Evolutionary conservation across 2,888 invertebrate species (phyloP).

Genomic region (Bombyx huttoni): DNA sequence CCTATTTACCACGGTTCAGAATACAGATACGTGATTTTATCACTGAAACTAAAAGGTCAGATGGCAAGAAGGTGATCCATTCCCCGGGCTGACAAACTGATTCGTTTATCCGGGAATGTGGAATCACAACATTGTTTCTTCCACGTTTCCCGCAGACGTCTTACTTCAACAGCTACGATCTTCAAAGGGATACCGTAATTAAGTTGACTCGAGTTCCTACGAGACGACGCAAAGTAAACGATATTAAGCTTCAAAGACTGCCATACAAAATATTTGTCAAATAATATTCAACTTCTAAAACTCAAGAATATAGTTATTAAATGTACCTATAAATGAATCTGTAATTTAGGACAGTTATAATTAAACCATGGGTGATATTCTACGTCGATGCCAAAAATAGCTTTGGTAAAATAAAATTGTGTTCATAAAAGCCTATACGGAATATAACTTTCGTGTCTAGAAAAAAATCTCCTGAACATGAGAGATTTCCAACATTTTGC

Average conservation of each 20-base stretch:
- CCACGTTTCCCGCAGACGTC: conserved; percentile 13
- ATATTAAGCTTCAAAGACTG: conserved; percentile 26
- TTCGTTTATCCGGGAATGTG: conserved; percentile 13
- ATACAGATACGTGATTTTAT: not conserved
- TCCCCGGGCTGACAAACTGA: conserved; percentile 9
- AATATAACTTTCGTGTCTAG: not conserved
- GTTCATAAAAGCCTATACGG: not conserved
- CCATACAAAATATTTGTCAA: conserved; percentile 21
- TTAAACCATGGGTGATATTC: no score
- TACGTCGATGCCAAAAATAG: no score
- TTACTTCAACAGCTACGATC: conserved; percentile 10
- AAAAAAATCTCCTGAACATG: not conserved
- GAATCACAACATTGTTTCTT: conserved; percentile 21
- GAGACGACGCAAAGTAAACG: conserved; percentile 29
- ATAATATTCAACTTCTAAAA: not conserved
- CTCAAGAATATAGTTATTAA: not conserved
- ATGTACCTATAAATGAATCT: not conserved
- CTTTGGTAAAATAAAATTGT: not conserved
- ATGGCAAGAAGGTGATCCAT: conserved; percentile 2
- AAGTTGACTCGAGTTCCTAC: conserved; percentile 30
- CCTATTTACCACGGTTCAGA: not conserved
- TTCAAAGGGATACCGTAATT: conserved; percentile 36
- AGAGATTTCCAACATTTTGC: not conserved
- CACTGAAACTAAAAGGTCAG: conserved; percentile 1
- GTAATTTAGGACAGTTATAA: no score